Percentiles rank a stretch among this genome's conserved stretches.
Conservation (phyloP, 2,888 invertebrate genomes). For the Agrenia bidenticulata region DNA sequence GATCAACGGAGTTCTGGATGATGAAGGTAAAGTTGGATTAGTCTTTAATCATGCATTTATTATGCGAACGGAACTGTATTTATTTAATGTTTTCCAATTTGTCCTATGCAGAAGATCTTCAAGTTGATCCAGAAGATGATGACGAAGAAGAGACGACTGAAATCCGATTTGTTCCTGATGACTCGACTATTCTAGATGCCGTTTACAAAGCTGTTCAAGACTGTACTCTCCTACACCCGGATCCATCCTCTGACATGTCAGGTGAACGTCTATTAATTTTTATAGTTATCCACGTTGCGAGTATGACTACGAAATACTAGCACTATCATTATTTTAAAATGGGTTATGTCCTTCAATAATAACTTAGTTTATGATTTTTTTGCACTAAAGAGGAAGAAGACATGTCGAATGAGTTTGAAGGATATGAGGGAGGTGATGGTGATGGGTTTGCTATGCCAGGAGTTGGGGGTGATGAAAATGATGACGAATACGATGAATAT, state of each 20-base stretch:
- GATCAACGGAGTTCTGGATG: conserved; percentile 62
- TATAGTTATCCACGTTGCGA: not conserved
- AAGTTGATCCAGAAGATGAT: conserved; percentile 52
- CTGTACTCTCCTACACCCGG: conserved; percentile 79
- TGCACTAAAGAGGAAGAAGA: not conserved
- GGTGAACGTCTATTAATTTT: conserved; percentile 36
- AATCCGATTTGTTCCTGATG: conserved; percentile 70
- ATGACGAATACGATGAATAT: not conserved
- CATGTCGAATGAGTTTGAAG: not conserved
- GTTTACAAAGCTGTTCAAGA: conserved; percentile 74
- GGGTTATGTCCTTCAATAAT: too few relatives aligned
- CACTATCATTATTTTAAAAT: too few relatives aligned
- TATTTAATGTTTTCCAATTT: conserved; percentile 15
- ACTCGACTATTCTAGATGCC: conserved; percentile 64
- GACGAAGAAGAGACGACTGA: conserved; percentile 67
- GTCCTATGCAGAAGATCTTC: conserved; percentile 39
- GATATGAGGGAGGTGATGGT: not conserved
- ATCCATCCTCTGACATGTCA: conserved; percentile 66
- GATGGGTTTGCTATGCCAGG: not conserved
- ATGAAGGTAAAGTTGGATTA: conserved; percentile 30
- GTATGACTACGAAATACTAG: too few relatives aligned
- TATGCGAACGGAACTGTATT: not conserved
- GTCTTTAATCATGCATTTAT: not conserved
- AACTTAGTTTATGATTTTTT: too few relatives aligned
- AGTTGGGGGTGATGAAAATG: not conserved